Percentiles rank a stretch among this genome's conserved stretches.
Conservation (phyloP, 2,888 invertebrate genomes). For the Conops quadrifasciatus region DNA sequence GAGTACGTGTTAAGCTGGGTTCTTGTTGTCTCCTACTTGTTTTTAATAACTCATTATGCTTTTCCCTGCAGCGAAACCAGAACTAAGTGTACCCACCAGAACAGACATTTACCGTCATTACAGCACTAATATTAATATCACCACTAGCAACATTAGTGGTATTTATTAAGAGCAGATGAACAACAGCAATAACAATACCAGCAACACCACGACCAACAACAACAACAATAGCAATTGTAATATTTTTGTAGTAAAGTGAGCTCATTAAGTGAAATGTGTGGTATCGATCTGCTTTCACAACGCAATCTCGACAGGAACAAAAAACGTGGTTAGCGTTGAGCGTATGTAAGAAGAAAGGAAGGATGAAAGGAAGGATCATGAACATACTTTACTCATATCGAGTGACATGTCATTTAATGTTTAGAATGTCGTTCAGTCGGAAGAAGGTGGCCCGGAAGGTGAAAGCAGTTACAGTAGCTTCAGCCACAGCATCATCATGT, state of each 20-base stretch:
- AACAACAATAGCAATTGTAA: background rate
- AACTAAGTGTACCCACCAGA: too few relatives aligned
- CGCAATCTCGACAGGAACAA: background rate
- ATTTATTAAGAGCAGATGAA: background rate
- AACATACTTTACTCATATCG: too few relatives aligned
- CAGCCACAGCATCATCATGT: background rate
- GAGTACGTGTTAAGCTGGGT: too few relatives aligned
- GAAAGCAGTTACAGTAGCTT: slow-evolving; percentile 3
- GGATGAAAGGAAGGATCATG: background rate
- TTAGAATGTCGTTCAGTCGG: background rate
- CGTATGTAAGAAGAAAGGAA: background rate
- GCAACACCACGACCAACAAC: background rate
- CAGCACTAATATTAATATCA: too few relatives aligned
- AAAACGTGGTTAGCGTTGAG: background rate
- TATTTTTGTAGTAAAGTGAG: background rate
- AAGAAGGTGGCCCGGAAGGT: background rate
- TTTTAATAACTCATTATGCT: too few relatives aligned
- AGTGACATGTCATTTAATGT: too few relatives aligned
- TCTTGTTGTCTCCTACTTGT: too few relatives aligned
- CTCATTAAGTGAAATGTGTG: background rate
- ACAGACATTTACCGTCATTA: too few relatives aligned
- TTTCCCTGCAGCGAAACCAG: too few relatives aligned
- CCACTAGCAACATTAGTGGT: too few relatives aligned
- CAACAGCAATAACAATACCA: background rate
- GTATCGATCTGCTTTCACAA: background rate